Base-by-base conservation (phyloP, 2,888 invertebrate species). In the Spialia ferax region DNA sequence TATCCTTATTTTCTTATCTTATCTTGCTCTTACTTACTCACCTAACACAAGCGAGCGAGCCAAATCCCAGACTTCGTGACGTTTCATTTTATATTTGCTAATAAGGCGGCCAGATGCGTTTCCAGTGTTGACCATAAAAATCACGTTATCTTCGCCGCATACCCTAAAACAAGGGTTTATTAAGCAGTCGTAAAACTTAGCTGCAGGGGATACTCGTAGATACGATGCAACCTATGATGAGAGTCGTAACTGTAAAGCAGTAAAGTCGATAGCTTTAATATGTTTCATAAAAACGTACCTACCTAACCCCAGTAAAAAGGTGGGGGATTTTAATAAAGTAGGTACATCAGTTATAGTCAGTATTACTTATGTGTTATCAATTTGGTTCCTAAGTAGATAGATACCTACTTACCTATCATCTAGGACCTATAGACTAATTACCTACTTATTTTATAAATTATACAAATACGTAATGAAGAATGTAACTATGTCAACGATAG, bases 171-270 rank as follows among this genome's bases (percentile, higher is more conserved):
- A 70, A 76, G 78, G 84, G 86, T 89, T 90, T 89, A 89, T 91
- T 87, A 89, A 88, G 81, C 79, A 84, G 81, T 90, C 90, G 86
- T 91, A 87, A 91, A 90, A 69, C 73, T 71, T 74, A 74, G 75
- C 74, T 82, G 83, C 80, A 81, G 82, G 85, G 84, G 82, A 75
- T 13, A 45, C 45, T 18, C 45, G 38, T 26, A 59, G 75, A 77
- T 72, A 75, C 75, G 75, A 74, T 82, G 83, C 82, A 80, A 74
- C 77, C 77, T 74, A 81, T 84, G 80, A 83, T 81, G 77, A 79
- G 73, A 72, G 74, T 78, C 80, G 74, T 84, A 80, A 83, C 78
- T 70, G 70, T 70, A 72, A 71, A 74, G 73, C 56, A 15, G 50
- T 63, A 70, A 66, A 67, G 48, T 22, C 35, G 45, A 60, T 54